phyloP scores from a whole-genome alignment of 2,797 vertebrate genomes.

The Clarias fuscus region DNA sequence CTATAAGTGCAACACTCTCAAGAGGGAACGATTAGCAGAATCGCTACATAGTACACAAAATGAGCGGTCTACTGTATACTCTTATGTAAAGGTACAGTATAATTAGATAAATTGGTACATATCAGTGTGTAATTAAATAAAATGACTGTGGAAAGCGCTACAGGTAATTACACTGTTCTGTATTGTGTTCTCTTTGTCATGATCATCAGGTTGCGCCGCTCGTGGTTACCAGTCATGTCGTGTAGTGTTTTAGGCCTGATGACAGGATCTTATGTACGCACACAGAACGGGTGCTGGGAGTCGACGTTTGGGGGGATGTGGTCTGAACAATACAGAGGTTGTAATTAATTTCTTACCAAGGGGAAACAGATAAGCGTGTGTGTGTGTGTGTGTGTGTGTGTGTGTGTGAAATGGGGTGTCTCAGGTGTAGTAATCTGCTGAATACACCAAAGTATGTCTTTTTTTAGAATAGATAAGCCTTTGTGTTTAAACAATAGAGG shows the following conservation, averaged over 20 bases:
- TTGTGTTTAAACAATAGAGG: conserved; percentile 39
- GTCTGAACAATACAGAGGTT: neutral
- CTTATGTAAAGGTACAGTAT: neutral
- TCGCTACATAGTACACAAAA: neutral
- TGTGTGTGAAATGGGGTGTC: neutral
- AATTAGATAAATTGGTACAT: neutral
- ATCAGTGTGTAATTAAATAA: neutral
- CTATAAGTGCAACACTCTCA: neutral
- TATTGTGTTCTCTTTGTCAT: neutral
- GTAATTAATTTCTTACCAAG: conserved; percentile 7
- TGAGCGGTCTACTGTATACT: neutral
- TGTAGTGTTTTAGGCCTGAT: neutral
- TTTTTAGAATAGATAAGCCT: conserved; percentile 29
- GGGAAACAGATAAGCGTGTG: neutral
- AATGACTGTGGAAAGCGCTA: neutral
- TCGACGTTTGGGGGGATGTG: neutral
- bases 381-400: conserved; percentile 6
- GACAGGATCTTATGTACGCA: neutral
- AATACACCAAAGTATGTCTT: conserved; percentile 25
- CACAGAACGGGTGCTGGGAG: neutral
- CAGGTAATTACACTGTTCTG: neutral
- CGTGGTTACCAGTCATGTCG: neutral
- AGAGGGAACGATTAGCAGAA: neutral
- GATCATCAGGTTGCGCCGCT: conserved; percentile 11
- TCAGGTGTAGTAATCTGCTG: conserved; percentile 37